These are phyloP conservation scores for Amblyopsis rosae DNA, from an alignment of 2,113 vertebrate species.

Conservation along the genomic window DNA sequence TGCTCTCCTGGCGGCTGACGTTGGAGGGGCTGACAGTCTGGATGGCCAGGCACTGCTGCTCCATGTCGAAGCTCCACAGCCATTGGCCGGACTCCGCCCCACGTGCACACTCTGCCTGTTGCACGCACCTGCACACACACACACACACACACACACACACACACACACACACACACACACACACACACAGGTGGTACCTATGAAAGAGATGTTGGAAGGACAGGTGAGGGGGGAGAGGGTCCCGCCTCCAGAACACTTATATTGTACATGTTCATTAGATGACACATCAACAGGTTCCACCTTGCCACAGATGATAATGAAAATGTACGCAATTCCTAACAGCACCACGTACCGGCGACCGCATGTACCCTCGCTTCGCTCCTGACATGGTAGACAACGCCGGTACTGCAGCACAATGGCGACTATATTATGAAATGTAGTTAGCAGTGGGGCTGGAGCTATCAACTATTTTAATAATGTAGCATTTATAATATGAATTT, in stretches of 20 bases:
- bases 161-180: neutral
- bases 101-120: conserved; percentile 80
- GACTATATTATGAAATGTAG: too few relatives aligned
- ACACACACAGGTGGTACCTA: neutral
- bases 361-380: too few relatives aligned
- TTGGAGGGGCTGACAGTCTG: conserved; percentile 85
- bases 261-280: too few relatives aligned
- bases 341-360: too few relatives aligned
- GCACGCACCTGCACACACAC: conserved; percentile 79
- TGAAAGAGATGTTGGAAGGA: neutral
- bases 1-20: conserved; percentile 88
- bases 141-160: neutral
- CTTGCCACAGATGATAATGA: neutral
- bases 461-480: too few relatives aligned
- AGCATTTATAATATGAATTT: too few relatives aligned
- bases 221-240: neutral
- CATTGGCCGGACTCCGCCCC: conserved; percentile 82
- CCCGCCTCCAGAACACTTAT: too few relatives aligned
- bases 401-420: too few relatives aligned
- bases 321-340: too few relatives aligned
- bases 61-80: conserved; percentile 95
- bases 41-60: conserved; percentile 83
- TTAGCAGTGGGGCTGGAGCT: too few relatives aligned
- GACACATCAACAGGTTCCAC: neutral
- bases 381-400: too few relatives aligned